phyloP scores from a whole-genome alignment of 1,140 invertebrate species.

The Drosophila dunni region DNA sequence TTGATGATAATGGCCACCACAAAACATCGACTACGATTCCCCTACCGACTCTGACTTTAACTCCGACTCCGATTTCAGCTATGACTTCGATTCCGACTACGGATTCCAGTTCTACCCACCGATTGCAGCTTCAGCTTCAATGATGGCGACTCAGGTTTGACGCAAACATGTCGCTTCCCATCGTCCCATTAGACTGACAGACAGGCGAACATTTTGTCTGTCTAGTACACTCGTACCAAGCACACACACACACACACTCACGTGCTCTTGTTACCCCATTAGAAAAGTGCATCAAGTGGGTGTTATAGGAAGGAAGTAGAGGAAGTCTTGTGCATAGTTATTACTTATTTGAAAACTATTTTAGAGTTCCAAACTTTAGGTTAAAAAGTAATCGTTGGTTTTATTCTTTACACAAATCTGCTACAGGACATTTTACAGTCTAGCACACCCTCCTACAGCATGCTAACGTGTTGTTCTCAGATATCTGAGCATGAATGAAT shows the following conservation, averaged over 20 bases:
- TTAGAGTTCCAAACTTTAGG: too few relatives aligned
- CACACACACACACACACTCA: conserved; percentile 9
- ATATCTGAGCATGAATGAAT: conserved; percentile 63
- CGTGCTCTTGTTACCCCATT: neutral
- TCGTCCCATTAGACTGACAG: conserved; percentile 54
- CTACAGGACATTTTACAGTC: neutral
- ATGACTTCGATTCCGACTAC: neutral
- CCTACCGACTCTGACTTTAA: neutral
- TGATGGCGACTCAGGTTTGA: conserved; percentile 45
- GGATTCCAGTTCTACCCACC: conserved; percentile 1
- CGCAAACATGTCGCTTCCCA: conserved; percentile 72
- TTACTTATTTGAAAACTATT: too few relatives aligned
- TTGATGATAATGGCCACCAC: conserved; percentile 52
- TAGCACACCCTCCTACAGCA: neutral
- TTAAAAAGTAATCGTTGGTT: too few relatives aligned
- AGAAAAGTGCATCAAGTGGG: neutral
- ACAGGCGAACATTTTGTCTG: conserved; percentile 61
- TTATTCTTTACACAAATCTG: conserved; percentile 1
- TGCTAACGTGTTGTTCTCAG: conserved; percentile 78
- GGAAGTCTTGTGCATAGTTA: too few relatives aligned
- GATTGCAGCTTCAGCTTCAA: neutral
- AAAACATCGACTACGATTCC: conserved; percentile 2
- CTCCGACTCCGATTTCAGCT: conserved; percentile 5
- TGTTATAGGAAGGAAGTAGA: neutral
- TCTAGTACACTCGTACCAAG: conserved; percentile 11